Percentiles rank a stretch among this genome's conserved stretches.
These are phyloP conservation scores for Temnothorax rugatulus DNA, from an alignment of 2,888 invertebrate genomes.

Conservation along the genomic window DNA sequence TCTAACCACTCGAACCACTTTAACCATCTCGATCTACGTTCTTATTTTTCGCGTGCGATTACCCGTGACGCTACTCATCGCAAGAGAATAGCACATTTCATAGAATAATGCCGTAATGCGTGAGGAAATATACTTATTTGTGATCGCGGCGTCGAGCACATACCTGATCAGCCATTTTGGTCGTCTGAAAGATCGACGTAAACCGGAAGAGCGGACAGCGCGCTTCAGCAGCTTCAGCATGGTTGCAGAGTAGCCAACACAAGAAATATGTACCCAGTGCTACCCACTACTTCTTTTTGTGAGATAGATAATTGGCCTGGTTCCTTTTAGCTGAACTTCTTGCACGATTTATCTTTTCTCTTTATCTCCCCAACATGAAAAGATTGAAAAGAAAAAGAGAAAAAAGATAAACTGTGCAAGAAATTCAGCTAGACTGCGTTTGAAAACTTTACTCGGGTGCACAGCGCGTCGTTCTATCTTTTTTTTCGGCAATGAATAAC, in stretches of 20 bases:
- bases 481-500: too few relatives aligned
- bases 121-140: conserved; percentile 42
- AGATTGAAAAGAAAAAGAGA: too few relatives aligned
- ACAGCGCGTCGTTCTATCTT: too few relatives aligned
- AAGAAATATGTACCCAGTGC: background rate
- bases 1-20: conserved; percentile 52
- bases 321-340: too few relatives aligned
- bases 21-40: background rate
- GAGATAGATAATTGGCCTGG: too few relatives aligned
- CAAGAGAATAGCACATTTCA: background rate
- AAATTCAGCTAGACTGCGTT: too few relatives aligned
- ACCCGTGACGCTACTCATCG: background rate
- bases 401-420: too few relatives aligned
- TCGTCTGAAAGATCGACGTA: conserved; percentile 86
- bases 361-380: too few relatives aligned
- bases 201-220: conserved; percentile 57
- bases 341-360: too few relatives aligned
- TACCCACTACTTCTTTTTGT: too few relatives aligned
- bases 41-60: background rate
- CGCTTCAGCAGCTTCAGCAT: background rate
- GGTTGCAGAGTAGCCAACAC: conserved; percentile 54
- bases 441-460: too few relatives aligned
- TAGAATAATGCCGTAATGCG: background rate
- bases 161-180: conserved; percentile 95
- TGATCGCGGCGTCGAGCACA: conserved; percentile 79